Percentiles rank a stretch among this genome's conserved stretches.
Conservation (phyloP, 1,140 invertebrate species). For the Prorops nasuta region DNA sequence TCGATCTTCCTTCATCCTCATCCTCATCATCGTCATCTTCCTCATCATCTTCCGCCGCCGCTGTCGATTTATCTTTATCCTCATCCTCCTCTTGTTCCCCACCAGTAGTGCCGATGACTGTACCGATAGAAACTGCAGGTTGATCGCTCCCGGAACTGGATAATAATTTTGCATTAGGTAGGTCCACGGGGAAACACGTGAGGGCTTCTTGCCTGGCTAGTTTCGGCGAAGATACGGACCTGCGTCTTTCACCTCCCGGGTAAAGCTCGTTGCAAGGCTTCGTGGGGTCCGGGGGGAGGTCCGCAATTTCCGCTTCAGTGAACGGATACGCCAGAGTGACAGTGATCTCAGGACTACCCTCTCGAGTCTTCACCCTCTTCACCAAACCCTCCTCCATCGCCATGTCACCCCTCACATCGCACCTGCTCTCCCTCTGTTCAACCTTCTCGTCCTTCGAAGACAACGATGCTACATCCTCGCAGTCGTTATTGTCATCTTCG, state of each 20-base stretch:
- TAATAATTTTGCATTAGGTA: conserved; percentile 12
- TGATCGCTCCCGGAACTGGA: neutral
- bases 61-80: conserved; percentile 5
- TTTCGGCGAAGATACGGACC: conserved; percentile 57
- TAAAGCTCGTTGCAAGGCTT: conserved; percentile 30
- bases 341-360: conserved; percentile 59
- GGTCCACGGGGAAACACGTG: conserved; percentile 66
- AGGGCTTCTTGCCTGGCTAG: conserved; percentile 75
- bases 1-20: conserved; percentile 31
- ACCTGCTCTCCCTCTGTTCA: too few relatives aligned
- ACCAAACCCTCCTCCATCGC: conserved; percentile 11
- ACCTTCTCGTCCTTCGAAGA: too few relatives aligned
- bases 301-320: conserved; percentile 29
- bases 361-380: too few relatives aligned
- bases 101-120: conserved; percentile 14
- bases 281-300: neutral
- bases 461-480: too few relatives aligned
- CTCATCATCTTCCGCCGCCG: conserved; percentile 47
- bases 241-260: conserved; percentile 39
- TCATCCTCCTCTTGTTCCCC: neutral
- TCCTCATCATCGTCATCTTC: conserved; percentile 57
- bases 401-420: too few relatives aligned
- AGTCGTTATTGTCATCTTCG: conserved; percentile 53
- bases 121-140: conserved; percentile 2
- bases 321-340: conserved; percentile 67